Evolutionary conservation across 2,888 invertebrate genomes (phyloP).

Genomic region (Osedax fenrisi): DNA sequence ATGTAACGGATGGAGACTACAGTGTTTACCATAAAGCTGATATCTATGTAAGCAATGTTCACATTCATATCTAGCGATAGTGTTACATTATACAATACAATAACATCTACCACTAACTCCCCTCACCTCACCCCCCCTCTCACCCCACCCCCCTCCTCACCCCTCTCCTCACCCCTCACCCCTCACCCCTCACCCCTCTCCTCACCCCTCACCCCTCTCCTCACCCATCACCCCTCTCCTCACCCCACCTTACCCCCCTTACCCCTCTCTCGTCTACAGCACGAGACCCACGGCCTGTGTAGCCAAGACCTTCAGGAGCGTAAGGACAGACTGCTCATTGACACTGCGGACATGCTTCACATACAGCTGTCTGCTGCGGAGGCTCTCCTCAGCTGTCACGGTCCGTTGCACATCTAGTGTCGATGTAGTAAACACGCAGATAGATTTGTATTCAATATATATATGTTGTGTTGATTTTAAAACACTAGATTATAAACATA

Average conservation of each 20-base stretch:
- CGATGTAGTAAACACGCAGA: not conserved
- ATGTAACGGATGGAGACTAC: no score
- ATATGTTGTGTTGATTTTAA: no score
- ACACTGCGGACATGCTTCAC: constrained; percentile 63
- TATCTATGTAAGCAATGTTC: no score
- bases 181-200: not conserved
- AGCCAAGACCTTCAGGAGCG: constrained; percentile 63
- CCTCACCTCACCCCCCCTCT: not conserved
- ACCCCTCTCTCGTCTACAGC: not conserved
- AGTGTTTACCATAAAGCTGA: no score
- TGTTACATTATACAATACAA: no score
- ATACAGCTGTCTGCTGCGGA: constrained; percentile 63
- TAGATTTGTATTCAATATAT: no score
- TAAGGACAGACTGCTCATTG: constrained; percentile 61
- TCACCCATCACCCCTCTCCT: not conserved
- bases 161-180: no score
- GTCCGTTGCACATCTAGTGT: constrained; percentile 49
- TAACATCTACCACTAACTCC: no score
- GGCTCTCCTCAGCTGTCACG: constrained; percentile 59
- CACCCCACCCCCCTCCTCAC: not conserved
- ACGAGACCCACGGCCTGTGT: constrained; percentile 52
- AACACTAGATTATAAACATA: no score
- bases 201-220: not conserved
- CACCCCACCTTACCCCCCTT: not conserved
- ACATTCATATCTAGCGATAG: no score